These are phyloP conservation scores for Vanessa tameamea DNA, from an alignment of 1,140 invertebrate species.

Conservation along the genomic window DNA sequence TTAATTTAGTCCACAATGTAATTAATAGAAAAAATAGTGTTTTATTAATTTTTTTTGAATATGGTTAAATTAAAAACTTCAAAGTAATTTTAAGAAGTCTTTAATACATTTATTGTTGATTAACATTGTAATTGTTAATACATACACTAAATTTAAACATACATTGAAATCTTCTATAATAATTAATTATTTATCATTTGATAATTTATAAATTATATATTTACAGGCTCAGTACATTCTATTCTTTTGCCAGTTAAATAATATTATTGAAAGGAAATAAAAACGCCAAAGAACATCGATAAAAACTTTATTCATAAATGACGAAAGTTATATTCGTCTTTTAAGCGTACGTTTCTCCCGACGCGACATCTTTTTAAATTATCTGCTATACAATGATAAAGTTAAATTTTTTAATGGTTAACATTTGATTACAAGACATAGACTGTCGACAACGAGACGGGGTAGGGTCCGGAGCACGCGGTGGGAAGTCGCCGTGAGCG, in stretches of 20 bases:
- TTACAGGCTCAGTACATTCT: neutral
- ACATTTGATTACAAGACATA: constrained; percentile 76
- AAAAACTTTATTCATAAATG: constrained; percentile 79
- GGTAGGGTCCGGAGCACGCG: constrained; percentile 56
- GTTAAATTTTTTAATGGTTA: constrained; percentile 67
- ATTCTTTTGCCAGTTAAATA: neutral
- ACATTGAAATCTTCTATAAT: neutral
- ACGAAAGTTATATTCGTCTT: constrained; percentile 63
- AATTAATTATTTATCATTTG: constrained; percentile 1
- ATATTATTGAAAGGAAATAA: constrained; percentile 31
- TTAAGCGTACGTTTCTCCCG: constrained; percentile 78
- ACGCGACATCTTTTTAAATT: constrained; percentile 63
- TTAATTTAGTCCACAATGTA: too few species aligned
- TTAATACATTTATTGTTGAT: constrained; percentile 8
- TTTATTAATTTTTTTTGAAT: neutral
- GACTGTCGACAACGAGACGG: constrained; percentile 65
- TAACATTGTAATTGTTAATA: constrained; percentile 6
- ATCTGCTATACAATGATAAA: constrained; percentile 71
- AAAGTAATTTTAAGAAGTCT: constrained; percentile 1
- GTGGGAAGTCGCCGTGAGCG: constrained; percentile 49
- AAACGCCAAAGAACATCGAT: constrained; percentile 71
- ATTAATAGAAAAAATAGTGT: too few species aligned
- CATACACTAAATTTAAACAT: neutral
- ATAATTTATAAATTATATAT: constrained; percentile 7
- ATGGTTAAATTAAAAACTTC: constrained; percentile 5